phyloP scores from a whole-genome alignment of 2,113 vertebrate genomes.

The Megaceryle torquata region DNA sequence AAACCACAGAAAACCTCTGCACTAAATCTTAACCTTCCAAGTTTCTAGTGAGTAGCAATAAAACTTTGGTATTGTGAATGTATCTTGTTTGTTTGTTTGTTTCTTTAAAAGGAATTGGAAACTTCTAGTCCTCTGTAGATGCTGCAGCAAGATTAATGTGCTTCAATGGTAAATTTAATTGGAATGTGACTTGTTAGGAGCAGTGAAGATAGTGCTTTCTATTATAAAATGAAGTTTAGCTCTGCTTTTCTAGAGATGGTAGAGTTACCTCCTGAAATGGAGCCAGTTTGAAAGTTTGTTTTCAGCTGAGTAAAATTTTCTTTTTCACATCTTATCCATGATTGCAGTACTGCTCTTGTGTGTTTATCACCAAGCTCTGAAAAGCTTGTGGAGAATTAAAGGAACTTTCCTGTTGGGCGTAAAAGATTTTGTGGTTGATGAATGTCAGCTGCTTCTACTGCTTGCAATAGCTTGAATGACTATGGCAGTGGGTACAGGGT shows the following conservation, averaged over 20 bases:
- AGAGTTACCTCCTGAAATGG: neutral
- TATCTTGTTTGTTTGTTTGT: neutral
- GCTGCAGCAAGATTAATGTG: neutral
- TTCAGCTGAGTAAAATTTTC: neutral
- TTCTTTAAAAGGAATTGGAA: neutral
- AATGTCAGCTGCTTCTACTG: neutral
- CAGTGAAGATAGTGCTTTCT: neutral
- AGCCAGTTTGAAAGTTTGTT: neutral
- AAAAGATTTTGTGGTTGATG: neutral
- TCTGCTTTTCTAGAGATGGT: neutral
- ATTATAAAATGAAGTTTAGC: neutral
- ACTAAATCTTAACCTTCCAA: neutral
- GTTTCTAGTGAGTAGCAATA: neutral
- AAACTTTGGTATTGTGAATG: neutral
- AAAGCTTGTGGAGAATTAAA: neutral
- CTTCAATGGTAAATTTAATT: neutral
- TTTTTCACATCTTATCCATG: neutral
- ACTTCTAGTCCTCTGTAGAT: neutral
- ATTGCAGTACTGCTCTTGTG: neutral
- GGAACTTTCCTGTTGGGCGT: neutral
- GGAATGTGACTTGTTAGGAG: neutral
- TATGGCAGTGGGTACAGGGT: neutral
- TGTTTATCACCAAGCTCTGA: neutral
- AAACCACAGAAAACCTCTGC: rapidly evolving
- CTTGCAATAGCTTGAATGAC: neutral